Evolutionary conservation across 2,888 invertebrate species (phyloP).

Genomic region (Cecidostiba fungosa): DNA sequence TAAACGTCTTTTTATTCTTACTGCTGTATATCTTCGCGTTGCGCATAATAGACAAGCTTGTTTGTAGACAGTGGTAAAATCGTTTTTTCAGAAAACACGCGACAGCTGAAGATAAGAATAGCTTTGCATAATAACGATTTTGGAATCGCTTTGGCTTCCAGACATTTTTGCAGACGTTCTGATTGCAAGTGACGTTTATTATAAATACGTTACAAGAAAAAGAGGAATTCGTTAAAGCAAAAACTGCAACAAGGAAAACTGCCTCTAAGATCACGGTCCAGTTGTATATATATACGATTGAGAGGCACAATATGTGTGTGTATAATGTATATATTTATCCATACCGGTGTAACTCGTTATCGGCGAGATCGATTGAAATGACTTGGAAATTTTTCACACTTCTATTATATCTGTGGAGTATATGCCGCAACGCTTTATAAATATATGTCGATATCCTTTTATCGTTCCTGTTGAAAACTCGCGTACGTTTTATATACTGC

Average conservation of each 20-base stretch:
- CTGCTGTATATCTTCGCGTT: background rate
- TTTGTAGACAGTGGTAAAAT: background rate
- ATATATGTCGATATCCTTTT: too few relatives aligned
- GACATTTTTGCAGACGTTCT: too few relatives aligned
- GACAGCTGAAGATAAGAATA: too few relatives aligned
- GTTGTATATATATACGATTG: too few relatives aligned
- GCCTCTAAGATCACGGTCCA: slow-evolving; percentile 35
- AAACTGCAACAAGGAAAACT: background rate
- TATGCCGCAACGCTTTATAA: background rate
- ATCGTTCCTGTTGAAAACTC: background rate
- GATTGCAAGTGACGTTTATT: too few relatives aligned
- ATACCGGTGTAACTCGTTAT: slow-evolving; percentile 8
- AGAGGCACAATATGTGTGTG: too few relatives aligned
- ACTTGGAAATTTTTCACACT: background rate
- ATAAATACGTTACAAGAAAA: too few relatives aligned
- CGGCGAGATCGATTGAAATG: background rate
- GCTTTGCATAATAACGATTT: too few relatives aligned
- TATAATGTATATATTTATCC: background rate
- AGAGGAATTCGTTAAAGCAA: background rate
- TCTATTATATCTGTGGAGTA: background rate
- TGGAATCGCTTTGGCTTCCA: too few relatives aligned
- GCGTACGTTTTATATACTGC: background rate
- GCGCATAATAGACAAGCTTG: background rate
- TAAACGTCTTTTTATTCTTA: background rate
- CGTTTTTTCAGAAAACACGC: too few relatives aligned